Evolutionary conservation across 2,797 vertebrate genomes (phyloP).

Genomic region (Paguma larvata): DNA sequence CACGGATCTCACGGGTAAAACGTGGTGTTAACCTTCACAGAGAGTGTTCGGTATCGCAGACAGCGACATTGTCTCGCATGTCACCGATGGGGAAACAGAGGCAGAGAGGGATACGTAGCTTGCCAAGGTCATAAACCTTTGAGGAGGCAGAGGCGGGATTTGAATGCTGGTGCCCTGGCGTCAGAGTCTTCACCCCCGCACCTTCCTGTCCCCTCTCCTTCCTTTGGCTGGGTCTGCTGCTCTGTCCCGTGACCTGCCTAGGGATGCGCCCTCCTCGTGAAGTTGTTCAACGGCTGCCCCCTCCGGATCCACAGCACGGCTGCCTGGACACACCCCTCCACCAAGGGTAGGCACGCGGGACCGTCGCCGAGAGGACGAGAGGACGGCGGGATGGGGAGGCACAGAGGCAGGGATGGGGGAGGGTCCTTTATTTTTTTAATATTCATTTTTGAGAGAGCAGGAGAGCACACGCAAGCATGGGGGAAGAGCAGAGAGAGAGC

Average conservation of each 20-base stretch:
- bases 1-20: background rate
- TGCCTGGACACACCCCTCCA: constrained; percentile 91
- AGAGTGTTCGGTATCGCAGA: background rate
- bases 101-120: background rate
- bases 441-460: too few species aligned
- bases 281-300: constrained; percentile 95
- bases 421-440: background rate
- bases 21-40: background rate
- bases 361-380: too few species aligned
- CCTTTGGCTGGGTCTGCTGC: background rate
- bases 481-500: too few species aligned
- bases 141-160: background rate
- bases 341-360: constrained; percentile 88
- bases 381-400: background rate
- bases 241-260: constrained; percentile 68
- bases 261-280: constrained; percentile 91
- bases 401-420: background rate
- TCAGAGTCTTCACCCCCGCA: background rate
- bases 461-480: too few species aligned
- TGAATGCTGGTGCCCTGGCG: background rate
- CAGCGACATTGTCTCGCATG: too few species aligned
- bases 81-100: constrained; percentile 9
- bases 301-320: constrained; percentile 92
- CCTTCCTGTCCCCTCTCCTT: background rate
- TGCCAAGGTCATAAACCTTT: background rate